Base-by-base conservation (phyloP, 2,797 vertebrate species). In the Lagothrix lagotricha region DNA sequence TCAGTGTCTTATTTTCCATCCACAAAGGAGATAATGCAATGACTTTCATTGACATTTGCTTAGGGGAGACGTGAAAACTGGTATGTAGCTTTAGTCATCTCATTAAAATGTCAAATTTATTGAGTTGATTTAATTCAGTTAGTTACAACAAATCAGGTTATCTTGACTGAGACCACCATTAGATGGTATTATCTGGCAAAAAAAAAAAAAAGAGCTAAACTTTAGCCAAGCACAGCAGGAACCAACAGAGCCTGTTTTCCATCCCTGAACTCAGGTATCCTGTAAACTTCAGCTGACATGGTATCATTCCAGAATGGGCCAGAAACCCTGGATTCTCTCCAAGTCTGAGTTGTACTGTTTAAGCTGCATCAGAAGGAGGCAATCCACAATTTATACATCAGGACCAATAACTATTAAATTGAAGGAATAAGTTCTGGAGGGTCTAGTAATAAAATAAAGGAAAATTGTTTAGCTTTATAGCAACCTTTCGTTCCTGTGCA, bases 51-150 rank as follows among this genome's bases (percentile, higher is more conserved):
- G 79, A 75, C 67, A 76, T 94, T 90, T 94, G 36, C 73, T 93
- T 76, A 39, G 24, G 36, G 36, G 77, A 94, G 46, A 94, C 83
- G n/a, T 76, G n/a, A 86, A 48, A 94, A 48, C 26, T 70, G 36
- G 39, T 81, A 64, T 80, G n/a, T 41, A 61, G 36, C 85, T 95
- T 90, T 88, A 96, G 52, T 91, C 50, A 93, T 64, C 41, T 94
- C 89, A 94, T 87, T 84, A 95, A 94, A 77, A 81, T 73, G 36
- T 94, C 83, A 70, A 22, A 46, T 77, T 88, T 94, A 97, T 87
- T 97, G 48, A 96, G 77, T 76, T 95, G 46, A 48, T 36, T 58
- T 97, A 96, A 96, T 93, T 94, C 44, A 70, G 14, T 96, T 97
- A 95, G 36, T 93, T 89, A 61, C 96, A 91, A 73, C 46, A 95